Conservation (phyloP, 2,113 vertebrate species). For the Pseudolaguvia tuberculata region DNA sequence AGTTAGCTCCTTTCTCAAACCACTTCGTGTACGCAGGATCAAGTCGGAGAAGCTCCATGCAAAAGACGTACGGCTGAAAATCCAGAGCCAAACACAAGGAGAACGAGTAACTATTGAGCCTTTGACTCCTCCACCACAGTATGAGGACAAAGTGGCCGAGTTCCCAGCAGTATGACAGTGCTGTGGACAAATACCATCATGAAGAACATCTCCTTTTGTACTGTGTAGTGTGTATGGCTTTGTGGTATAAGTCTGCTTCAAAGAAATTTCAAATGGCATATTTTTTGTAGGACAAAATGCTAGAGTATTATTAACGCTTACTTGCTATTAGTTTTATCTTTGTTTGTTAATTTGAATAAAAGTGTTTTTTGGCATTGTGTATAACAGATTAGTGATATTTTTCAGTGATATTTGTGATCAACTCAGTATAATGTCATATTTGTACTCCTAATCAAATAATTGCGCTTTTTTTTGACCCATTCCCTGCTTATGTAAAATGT, state of each 20-base stretch:
- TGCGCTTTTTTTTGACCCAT: too few relatives aligned
- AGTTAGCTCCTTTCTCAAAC: slow-evolving; percentile 76
- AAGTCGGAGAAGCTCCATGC: slow-evolving; percentile 92
- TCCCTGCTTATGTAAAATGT: too few relatives aligned
- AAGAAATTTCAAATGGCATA: background rate
- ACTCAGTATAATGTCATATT: background rate
- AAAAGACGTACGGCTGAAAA: slow-evolving; percentile 78
- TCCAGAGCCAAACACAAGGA: slow-evolving; percentile 61
- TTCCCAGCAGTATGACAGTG: slow-evolving; percentile 44
- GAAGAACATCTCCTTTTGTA: background rate
- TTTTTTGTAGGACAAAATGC: background rate
- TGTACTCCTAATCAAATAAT: background rate
- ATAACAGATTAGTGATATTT: background rate
- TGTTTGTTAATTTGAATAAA: background rate
- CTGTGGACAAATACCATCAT: background rate
- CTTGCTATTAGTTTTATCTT: background rate
- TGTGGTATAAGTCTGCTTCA: background rate
- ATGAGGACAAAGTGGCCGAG: slow-evolving; percentile 73
- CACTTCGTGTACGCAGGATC: slow-evolving; percentile 84
- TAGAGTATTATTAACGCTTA: background rate
- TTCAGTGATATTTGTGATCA: background rate
- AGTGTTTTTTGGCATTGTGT: background rate
- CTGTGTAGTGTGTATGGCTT: background rate
- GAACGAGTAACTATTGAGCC: slow-evolving; percentile 80
- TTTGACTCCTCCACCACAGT: slow-evolving; percentile 87